phyloP scores from a whole-genome alignment of 2,797 vertebrate species.

The Alfaro cultratus region DNA sequence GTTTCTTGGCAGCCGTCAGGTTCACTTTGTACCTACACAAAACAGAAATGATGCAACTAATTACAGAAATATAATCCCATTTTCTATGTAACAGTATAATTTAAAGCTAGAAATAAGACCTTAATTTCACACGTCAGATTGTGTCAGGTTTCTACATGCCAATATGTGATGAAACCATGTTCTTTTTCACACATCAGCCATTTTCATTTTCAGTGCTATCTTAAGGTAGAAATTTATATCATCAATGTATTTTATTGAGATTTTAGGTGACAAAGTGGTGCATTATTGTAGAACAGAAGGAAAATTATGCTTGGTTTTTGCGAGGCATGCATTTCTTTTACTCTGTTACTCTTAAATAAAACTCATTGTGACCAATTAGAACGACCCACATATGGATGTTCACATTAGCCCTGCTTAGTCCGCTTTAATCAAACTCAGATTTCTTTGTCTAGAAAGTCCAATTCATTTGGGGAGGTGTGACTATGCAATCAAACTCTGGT shows the following conservation, averaged over 20 bases:
- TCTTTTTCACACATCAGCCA: neutral
- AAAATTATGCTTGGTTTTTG: neutral
- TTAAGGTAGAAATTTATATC: neutral
- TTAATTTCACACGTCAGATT: conserved; percentile 13
- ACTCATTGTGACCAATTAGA: neutral
- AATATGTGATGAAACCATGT: neutral
- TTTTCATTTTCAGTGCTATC: neutral
- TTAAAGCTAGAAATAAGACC: conserved; percentile 34
- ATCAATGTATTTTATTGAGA: neutral
- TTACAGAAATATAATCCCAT: conserved; percentile 20
- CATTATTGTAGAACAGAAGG: neutral
- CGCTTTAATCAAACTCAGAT: neutral
- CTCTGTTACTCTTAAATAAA: neutral
- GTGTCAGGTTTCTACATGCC: neutral
- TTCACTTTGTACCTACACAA: conserved; percentile 88
- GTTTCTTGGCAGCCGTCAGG: conserved; percentile 88
- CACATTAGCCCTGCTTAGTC: neutral
- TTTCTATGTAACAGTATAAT: conserved; percentile 39
- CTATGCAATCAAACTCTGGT: neutral
- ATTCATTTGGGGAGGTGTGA: neutral
- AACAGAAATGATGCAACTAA: neutral
- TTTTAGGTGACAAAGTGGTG: neutral
- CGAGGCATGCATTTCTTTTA: neutral
- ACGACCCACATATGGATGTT: neutral
- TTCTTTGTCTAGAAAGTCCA: neutral